These are phyloP conservation scores for Formica aserva DNA, from an alignment of 2,888 invertebrate genomes.

Conservation along the genomic window DNA sequence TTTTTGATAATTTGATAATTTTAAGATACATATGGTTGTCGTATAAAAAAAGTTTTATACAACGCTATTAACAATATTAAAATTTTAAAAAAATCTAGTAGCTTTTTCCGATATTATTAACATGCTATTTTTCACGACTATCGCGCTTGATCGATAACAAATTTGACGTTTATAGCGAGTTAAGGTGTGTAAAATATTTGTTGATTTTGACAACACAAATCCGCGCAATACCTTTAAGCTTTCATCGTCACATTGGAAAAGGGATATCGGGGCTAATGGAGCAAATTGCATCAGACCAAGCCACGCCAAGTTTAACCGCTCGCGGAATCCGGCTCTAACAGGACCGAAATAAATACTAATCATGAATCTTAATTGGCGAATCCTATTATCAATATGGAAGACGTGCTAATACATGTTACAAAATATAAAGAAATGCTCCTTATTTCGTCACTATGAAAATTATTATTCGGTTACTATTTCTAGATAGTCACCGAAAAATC, in stretches of 20 bases:
- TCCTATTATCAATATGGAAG: slow-evolving; percentile 44
- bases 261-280: slow-evolving; percentile 84
- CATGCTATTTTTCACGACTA: neutral
- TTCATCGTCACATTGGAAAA: slow-evolving; percentile 67
- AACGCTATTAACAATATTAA: neutral
- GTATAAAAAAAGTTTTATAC: neutral
- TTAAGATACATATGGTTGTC: neutral
- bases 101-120: neutral
- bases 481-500: neutral
- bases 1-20: neutral
- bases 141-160: neutral
- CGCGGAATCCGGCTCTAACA: slow-evolving; percentile 82
- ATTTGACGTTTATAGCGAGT: neutral
- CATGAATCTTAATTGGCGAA: slow-evolving; percentile 82
- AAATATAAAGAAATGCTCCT: neutral
- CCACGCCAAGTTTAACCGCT: slow-evolving; percentile 82
- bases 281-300: slow-evolving; percentile 81
- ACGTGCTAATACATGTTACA: neutral
- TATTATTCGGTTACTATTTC: neutral
- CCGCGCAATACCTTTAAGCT: slow-evolving; percentile 72
- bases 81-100: neutral
- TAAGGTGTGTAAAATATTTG: neutral
- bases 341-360: slow-evolving; percentile 85
- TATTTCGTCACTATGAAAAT: slow-evolving; percentile 30
- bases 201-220: slow-evolving; percentile 50